Conservation (phyloP, 1,140 invertebrate genomes). For the Rhagoletis zephyria region DNA sequence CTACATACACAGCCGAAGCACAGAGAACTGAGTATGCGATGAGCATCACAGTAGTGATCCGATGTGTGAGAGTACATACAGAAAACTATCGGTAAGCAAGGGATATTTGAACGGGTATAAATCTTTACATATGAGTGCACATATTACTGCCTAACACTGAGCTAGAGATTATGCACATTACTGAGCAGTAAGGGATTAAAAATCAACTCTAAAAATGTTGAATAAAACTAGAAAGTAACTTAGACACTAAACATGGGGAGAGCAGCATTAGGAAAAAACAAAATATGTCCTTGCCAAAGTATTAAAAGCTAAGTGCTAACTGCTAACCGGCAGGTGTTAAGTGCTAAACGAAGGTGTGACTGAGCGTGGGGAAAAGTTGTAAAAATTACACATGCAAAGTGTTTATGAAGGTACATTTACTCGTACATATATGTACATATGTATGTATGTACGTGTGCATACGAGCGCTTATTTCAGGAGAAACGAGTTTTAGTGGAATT, state of each 20-base stretch:
- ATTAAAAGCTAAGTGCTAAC: background rate
- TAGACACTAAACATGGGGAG: background rate
- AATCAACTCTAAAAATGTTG: background rate
- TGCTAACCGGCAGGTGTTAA: background rate
- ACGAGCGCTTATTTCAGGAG: too few relatives aligned
- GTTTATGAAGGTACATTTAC: background rate
- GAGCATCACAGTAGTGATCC: too few relatives aligned
- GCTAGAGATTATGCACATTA: background rate
- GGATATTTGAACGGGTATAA: too few relatives aligned
- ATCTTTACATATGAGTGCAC: background rate
- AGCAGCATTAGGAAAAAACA: background rate
- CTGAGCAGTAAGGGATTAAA: background rate
- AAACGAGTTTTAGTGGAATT: background rate
- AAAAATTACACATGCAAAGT: background rate
- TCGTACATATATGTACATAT: too few relatives aligned
- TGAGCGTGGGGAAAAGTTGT: background rate
- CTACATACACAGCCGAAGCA: too few relatives aligned
- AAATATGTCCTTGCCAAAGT: background rate
- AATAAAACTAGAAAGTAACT: background rate
- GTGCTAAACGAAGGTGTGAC: slow-evolving; percentile 8
- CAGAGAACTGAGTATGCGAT: too few relatives aligned
- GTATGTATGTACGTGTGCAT: too few relatives aligned
- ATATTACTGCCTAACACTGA: background rate
- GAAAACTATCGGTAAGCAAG: too few relatives aligned
- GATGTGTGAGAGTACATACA: too few relatives aligned